These are phyloP conservation scores for Diachasma alloeum DNA, from an alignment of 1,140 invertebrate genomes.

Conservation along the genomic window DNA sequence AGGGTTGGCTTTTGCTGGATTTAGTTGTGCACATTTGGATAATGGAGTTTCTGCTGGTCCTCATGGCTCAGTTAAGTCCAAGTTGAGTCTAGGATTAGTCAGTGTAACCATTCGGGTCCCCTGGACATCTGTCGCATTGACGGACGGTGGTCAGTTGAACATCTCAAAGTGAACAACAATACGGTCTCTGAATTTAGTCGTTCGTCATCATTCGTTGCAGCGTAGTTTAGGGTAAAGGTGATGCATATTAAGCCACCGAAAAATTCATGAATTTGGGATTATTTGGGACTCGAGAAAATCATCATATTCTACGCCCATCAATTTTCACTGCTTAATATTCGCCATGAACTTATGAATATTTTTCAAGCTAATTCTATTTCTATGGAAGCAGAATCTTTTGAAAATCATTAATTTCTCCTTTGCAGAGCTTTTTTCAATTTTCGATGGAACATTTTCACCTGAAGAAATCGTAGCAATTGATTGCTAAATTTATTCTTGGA, in stretches of 20 bases:
- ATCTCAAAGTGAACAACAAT: constrained; percentile 63
- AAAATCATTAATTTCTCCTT: no score
- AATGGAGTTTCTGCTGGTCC: constrained; percentile 56
- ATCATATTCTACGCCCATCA: not conserved
- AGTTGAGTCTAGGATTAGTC: constrained; percentile 59
- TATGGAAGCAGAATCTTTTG: not conserved
- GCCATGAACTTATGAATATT: not conserved
- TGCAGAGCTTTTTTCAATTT: no score
- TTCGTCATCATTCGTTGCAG: constrained; percentile 21
- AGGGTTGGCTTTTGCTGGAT: constrained; percentile 51
- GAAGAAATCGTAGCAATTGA: no score
- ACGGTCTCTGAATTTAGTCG: constrained; percentile 19
- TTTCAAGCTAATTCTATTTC: not conserved
- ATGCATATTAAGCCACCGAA: not conserved
- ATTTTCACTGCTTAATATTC: not conserved
- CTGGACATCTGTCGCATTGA: constrained; percentile 62
- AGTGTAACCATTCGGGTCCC: constrained; percentile 38
- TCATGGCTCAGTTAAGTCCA: constrained; percentile 53
- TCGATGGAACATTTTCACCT: no score
- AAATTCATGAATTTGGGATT: not conserved
- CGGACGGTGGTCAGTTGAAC: constrained; percentile 58
- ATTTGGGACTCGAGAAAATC: not conserved
- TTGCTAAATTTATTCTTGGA: no score
- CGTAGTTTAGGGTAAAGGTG: not conserved
- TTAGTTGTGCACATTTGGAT: constrained; percentile 33